These are phyloP conservation scores for Alitta virens DNA, from an alignment of 2,888 invertebrate genomes.

Conservation along the genomic window DNA sequence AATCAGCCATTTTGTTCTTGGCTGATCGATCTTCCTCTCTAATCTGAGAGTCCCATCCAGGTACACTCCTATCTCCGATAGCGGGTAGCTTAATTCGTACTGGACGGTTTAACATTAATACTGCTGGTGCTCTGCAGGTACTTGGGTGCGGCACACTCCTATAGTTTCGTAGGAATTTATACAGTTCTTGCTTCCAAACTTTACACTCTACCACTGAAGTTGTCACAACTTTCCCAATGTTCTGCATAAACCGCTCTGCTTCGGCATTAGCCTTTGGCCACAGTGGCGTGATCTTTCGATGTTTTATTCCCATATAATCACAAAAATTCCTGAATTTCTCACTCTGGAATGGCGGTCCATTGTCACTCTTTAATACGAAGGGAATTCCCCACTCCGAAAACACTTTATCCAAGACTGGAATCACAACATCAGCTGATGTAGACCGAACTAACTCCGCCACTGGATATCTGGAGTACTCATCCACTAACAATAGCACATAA, in stretches of 20 bases:
- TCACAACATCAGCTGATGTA: not conserved
- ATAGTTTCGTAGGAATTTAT: too few relatives aligned
- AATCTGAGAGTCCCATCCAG: too few relatives aligned
- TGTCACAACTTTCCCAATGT: too few relatives aligned
- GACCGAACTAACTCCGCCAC: not conserved
- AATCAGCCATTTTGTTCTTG: too few relatives aligned
- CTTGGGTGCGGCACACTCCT: too few relatives aligned
- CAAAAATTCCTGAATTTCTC: not conserved
- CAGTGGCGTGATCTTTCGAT: not conserved
- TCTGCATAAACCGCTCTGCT: not conserved
- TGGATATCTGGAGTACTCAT: slow-evolving; percentile 3
- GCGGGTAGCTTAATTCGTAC: too few relatives aligned
- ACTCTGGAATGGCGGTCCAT: not conserved
- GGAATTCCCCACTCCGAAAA: not conserved
- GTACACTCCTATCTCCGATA: too few relatives aligned
- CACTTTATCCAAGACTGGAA: not conserved
- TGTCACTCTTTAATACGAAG: not conserved
- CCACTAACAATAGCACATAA: not conserved
- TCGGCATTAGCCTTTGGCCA: not conserved
- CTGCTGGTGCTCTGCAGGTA: too few relatives aligned
- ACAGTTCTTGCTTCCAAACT: too few relatives aligned
- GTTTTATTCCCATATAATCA: not conserved
- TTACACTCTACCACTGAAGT: too few relatives aligned
- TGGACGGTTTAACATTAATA: too few relatives aligned
- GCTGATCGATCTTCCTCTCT: too few relatives aligned